phyloP scores from a whole-genome alignment of 2,888 invertebrate species.

The Ophion ellenae region DNA sequence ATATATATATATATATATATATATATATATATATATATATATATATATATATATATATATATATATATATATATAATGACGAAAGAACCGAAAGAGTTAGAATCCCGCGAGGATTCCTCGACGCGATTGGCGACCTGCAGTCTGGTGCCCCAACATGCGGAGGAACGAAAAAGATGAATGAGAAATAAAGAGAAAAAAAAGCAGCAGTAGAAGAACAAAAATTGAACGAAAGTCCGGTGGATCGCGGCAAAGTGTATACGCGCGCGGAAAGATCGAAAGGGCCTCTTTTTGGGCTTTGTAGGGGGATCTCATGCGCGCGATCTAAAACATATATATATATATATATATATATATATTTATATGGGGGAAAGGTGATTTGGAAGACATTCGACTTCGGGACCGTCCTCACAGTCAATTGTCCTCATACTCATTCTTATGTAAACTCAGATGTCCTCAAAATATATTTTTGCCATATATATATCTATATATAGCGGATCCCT shows the following conservation, averaged over 20 bases:
- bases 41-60: background rate
- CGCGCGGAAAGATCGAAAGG: constrained; percentile 52
- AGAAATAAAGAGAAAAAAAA: constrained; percentile 44
- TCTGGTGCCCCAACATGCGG: constrained; percentile 41
- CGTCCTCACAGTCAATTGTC: too few relatives aligned
- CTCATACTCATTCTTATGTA: too few relatives aligned
- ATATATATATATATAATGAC: background rate
- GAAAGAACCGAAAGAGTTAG: constrained; percentile 11
- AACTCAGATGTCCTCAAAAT: too few relatives aligned
- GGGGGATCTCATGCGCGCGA: constrained; percentile 58
- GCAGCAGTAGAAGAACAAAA: constrained; percentile 12
- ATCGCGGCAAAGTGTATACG: constrained; percentile 38
- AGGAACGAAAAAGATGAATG: constrained; percentile 56
- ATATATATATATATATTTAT: background rate
- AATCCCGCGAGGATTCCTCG: constrained; percentile 48
- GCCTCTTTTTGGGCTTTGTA: constrained; percentile 42
- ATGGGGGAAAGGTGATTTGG: too few relatives aligned
- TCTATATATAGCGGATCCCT: constrained; percentile 28
- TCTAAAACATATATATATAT: constrained; percentile 13
- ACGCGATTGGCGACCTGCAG: constrained; percentile 62
- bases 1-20: background rate
- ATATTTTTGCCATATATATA: too few relatives aligned
- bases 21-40: background rate
- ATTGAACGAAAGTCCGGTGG: constrained; percentile 37
- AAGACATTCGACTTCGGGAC: too few relatives aligned